Evolutionary conservation across 2,797 vertebrate species (phyloP).

Genomic region (Geotrypetes seraphini): DNA sequence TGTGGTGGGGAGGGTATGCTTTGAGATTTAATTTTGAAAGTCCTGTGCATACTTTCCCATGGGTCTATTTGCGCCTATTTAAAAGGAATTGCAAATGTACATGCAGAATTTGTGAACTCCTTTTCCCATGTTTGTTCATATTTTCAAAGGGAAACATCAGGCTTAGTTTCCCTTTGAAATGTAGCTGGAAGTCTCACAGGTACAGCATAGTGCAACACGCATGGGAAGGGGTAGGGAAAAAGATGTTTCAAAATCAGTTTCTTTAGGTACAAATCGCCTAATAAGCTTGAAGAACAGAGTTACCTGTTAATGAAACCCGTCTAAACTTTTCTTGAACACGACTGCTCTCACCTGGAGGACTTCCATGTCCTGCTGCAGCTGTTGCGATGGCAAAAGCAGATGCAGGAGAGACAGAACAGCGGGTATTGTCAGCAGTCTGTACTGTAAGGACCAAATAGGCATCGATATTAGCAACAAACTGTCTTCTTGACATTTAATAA

Average conservation of each 20-base stretch:
- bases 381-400: constrained; percentile 96
- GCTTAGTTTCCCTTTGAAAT: no score
- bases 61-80: no score
- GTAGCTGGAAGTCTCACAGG: no score
- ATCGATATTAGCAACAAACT: no score
- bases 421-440: constrained; percentile 74
- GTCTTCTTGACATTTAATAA: not conserved
- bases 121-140: not conserved
- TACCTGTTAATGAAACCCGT: not conserved
- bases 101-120: no score
- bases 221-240: not conserved
- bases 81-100: no score
- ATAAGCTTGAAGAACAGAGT: not conserved
- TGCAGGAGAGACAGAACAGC: constrained; percentile 84
- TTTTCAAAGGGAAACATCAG: not conserved
- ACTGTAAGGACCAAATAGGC: constrained; percentile 47
- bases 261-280: no score
- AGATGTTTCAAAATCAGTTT: no score
- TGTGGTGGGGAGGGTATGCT: no score
- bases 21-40: no score
- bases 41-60: no score
- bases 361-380: constrained; percentile 85
- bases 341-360: constrained; percentile 72
- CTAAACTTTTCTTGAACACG: not conserved
- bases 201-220: no score